phyloP scores from a whole-genome alignment of 2,797 vertebrate genomes.

The Apogon hyalosoma region DNA sequence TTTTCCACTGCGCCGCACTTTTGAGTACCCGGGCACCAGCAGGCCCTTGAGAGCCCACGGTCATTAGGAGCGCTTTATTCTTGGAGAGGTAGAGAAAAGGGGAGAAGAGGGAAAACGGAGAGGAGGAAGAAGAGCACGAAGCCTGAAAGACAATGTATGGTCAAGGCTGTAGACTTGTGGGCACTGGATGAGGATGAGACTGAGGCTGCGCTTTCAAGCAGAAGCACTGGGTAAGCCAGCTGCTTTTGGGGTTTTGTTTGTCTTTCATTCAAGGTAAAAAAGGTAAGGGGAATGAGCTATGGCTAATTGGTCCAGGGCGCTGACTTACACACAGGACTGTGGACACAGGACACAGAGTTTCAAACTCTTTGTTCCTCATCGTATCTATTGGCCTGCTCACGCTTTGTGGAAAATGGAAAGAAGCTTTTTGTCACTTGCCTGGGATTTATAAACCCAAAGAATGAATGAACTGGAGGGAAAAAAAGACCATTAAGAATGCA shows the following conservation, averaged over 20 bases:
- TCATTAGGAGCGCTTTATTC: conserved; percentile 89
- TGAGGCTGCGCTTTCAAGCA: conserved; percentile 66
- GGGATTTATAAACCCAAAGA: background rate
- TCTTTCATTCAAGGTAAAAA: conserved; percentile 74
- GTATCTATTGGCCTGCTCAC: conserved; percentile 51
- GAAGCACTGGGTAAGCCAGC: conserved; percentile 68
- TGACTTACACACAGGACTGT: conserved; percentile 75
- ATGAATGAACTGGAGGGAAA: conserved; percentile 13
- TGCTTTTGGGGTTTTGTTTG: conserved; percentile 81
- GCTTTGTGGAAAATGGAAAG: conserved; percentile 29
- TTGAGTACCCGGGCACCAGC: conserved; percentile 85
- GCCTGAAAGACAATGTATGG: conserved; percentile 77
- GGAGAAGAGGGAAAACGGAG: conserved; percentile 56
- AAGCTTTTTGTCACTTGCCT: conserved; percentile 9
- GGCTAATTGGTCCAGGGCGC: conserved; percentile 76
- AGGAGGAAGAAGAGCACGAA: conserved; percentile 74
- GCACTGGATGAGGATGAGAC: conserved; percentile 72
- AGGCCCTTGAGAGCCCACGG: conserved; percentile 81
- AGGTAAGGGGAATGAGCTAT: conserved; percentile 61
- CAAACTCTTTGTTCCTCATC: conserved; percentile 68
- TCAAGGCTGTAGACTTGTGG: conserved; percentile 77
- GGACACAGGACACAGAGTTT: conserved; percentile 71
- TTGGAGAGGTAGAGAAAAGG: conserved; percentile 71
- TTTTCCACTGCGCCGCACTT: conserved; percentile 70
- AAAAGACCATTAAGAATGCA: conserved; percentile 19